phyloP scores from a whole-genome alignment of 2,888 invertebrate species.

The Orchesella flavescens region DNA sequence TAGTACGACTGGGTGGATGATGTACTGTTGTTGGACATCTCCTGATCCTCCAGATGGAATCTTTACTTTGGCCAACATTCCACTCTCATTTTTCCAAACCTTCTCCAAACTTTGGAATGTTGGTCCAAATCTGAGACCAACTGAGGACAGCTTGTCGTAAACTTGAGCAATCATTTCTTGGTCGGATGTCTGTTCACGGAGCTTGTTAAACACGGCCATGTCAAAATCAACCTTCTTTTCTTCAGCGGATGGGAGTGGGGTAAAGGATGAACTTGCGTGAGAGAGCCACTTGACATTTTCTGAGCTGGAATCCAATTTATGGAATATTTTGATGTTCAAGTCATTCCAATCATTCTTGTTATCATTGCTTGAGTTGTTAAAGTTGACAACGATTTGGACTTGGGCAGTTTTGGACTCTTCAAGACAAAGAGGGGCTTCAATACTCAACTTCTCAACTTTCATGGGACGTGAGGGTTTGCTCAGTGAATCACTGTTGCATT shows the following conservation, averaged over 20 bases:
- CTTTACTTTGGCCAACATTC: constrained; percentile 24
- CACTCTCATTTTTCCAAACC: constrained; percentile 17
- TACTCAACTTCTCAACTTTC: constrained; percentile 57
- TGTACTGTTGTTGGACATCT: background rate
- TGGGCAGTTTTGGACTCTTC: constrained; percentile 34
- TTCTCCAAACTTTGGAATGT: constrained; percentile 47
- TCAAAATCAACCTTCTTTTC: constrained; percentile 5
- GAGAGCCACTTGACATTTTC: constrained; percentile 2
- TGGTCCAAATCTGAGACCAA: constrained; percentile 52
- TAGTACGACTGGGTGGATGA: constrained; percentile 49
- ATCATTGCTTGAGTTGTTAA: background rate
- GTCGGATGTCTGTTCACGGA: background rate
- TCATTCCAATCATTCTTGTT: constrained; percentile 30
- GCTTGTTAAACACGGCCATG: background rate
- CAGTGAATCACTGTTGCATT: constrained; percentile 20
- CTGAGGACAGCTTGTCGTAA: constrained; percentile 40
- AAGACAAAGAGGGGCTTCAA: constrained; percentile 54
- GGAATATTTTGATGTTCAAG: constrained; percentile 9
- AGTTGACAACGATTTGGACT: constrained; percentile 26
- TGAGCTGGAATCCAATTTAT: background rate
- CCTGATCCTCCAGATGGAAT: background rate
- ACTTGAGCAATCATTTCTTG: constrained; percentile 9
- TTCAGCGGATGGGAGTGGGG: constrained; percentile 2
- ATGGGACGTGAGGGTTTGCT: constrained; percentile 47
- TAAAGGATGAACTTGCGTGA: constrained; percentile 9